These are phyloP conservation scores for Torymus auratus DNA, from an alignment of 2,888 invertebrate species.

Conservation along the genomic window DNA sequence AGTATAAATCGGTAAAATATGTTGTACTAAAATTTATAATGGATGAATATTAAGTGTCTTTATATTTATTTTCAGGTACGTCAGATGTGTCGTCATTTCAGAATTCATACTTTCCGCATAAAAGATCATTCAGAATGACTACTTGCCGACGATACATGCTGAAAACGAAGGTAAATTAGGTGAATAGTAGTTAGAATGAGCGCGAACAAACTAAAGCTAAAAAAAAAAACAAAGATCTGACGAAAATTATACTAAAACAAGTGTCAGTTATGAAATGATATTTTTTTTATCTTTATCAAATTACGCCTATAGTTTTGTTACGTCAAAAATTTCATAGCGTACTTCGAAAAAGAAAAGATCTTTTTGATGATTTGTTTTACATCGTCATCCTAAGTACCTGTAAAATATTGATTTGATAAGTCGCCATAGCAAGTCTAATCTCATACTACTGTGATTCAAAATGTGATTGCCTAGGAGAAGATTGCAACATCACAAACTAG, in stretches of 20 bases:
- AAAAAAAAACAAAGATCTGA: conserved; percentile 63
- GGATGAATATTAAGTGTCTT: too few relatives aligned
- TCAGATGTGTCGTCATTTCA: conserved; percentile 96
- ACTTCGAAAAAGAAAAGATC: conserved; percentile 36
- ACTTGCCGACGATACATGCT: conserved; percentile 79
- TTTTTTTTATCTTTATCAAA: conserved; percentile 31
- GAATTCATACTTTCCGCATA: conserved; percentile 89
- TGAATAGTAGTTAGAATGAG: conserved; percentile 55
- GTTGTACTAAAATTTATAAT: too few relatives aligned
- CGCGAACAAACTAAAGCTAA: conserved; percentile 58
- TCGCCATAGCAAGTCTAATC: conserved; percentile 58
- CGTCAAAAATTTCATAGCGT: conserved; percentile 1
- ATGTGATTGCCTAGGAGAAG: conserved; percentile 48
- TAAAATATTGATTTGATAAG: conserved; percentile 57
- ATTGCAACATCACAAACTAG: conserved; percentile 29
- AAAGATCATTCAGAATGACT: conserved; percentile 79
- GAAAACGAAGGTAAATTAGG: conserved; percentile 68
- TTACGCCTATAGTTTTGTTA: conserved; percentile 32
- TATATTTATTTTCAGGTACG: conserved; percentile 84
- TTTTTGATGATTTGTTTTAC: conserved; percentile 32
- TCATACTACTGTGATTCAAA: conserved; percentile 63
- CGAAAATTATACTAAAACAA: conserved; percentile 54
- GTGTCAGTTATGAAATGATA: conserved; percentile 34
- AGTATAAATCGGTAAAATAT: not conserved
- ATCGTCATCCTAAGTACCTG: conserved; percentile 55